phyloP scores from a whole-genome alignment of 2,888 invertebrate genomes.

The Thymelicus acteon region DNA sequence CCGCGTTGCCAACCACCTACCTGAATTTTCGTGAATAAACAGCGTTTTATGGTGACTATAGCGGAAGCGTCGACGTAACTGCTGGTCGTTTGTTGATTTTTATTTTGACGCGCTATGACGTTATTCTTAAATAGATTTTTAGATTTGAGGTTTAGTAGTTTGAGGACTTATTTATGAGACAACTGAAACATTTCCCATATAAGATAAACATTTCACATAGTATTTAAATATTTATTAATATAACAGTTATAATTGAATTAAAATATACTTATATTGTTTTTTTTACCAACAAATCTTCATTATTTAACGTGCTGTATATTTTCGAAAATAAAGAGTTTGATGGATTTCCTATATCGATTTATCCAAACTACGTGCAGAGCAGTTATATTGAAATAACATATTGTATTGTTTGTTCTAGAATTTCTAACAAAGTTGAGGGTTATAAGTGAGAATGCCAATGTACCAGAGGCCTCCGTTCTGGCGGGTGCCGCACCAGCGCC shows the following conservation, averaged over 20 bases:
- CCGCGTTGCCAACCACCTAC: conserved; percentile 66
- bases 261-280: too few species aligned
- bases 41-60: conserved; percentile 12
- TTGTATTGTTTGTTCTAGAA: conserved; percentile 12
- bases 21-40: conserved; percentile 21
- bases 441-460: conserved; percentile 68
- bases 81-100: conserved; percentile 1
- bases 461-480: conserved; percentile 87
- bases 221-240: too few species aligned
- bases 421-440: conserved; percentile 39
- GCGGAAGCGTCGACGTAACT: not conserved
- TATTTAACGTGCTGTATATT: too few species aligned
- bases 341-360: too few species aligned
- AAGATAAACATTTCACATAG: too few species aligned
- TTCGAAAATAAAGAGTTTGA: too few species aligned
- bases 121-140: not conserved
- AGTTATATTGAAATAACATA: not conserved
- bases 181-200: too few species aligned
- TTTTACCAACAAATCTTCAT: too few species aligned
- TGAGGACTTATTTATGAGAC: not conserved
- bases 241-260: too few species aligned
- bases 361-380: not conserved
- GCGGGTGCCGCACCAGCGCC: conserved; percentile 79
- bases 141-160: not conserved
- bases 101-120: not conserved